A percentile compares a stretch with the other conserved stretches of the same genome.
Conservation (phyloP, 2,113 vertebrate genomes). For the Cheilinus undulatus region DNA sequence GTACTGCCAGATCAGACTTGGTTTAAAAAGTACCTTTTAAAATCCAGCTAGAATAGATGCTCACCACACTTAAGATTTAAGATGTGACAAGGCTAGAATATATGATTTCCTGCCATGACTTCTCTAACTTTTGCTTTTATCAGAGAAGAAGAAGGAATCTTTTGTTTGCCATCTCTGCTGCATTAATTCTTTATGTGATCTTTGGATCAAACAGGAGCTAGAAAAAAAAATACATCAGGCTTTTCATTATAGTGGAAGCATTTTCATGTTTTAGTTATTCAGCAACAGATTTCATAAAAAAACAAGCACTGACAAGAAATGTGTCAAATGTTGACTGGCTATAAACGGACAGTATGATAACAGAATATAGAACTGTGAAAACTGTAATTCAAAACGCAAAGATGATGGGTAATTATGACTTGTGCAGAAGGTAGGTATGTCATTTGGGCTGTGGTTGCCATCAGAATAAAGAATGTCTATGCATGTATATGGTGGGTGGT, state of each 20-base stretch:
- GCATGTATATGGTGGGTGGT: no score
- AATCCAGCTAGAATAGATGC: not conserved
- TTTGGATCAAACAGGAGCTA: not conserved
- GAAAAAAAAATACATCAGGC: not conserved
- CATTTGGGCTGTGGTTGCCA: no score
- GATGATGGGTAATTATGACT: no score
- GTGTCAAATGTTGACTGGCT: no score
- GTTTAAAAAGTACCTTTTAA: conserved; percentile 7
- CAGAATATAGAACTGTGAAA: no score
- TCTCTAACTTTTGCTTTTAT: not conserved
- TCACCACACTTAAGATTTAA: conserved; percentile 12
- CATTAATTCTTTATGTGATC: conserved; percentile 13
- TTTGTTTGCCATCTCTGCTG: not conserved
- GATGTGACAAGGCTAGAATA: conserved; percentile 1
- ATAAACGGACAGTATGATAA: no score
- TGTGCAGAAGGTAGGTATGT: no score
- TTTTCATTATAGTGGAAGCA: not conserved
- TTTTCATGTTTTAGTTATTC: not conserved
- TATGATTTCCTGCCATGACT: not conserved
- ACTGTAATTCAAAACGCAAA: no score
- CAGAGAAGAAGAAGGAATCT: not conserved
- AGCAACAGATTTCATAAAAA: conserved; percentile 2
- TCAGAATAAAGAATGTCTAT: no score
- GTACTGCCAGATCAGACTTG: conserved; percentile 7
- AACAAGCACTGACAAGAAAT: not conserved